These are phyloP conservation scores for Paedocypris micromegethes DNA, from an alignment of 2,797 vertebrate species.

Conservation along the genomic window DNA sequence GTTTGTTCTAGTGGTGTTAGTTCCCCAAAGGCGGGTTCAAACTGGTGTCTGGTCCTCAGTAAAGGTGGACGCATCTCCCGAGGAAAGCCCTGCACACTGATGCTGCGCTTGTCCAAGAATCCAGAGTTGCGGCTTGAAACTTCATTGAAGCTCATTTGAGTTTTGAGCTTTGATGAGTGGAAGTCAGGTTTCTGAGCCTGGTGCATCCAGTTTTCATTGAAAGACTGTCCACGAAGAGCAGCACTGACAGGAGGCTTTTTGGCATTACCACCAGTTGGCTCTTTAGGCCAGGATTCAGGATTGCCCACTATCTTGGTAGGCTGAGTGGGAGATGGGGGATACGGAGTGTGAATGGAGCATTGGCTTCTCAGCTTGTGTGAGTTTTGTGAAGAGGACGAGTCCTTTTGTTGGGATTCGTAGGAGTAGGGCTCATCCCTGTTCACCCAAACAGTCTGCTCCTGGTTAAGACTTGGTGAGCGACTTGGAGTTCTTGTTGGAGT, in stretches of 20 bases:
- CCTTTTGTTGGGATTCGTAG: constrained; percentile 75
- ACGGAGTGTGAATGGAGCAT: constrained; percentile 80
- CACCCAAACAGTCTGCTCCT: constrained; percentile 83
- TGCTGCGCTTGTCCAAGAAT: constrained; percentile 83
- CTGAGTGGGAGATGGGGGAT: constrained; percentile 64
- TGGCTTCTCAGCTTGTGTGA: constrained; percentile 83
- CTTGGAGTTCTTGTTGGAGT: constrained; percentile 75
- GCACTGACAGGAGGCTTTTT: constrained; percentile 84
- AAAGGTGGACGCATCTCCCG: constrained; percentile 79
- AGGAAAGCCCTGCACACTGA: constrained; percentile 87
- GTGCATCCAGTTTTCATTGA: constrained; percentile 88
- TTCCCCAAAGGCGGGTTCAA: constrained; percentile 89
- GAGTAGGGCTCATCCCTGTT: constrained; percentile 89
- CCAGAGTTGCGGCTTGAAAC: constrained; percentile 83
- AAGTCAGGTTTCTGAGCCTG: constrained; percentile 86
- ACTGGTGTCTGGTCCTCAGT: constrained; percentile 83
- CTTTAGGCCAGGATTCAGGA: constrained; percentile 84
- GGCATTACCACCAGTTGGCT: constrained; percentile 72
- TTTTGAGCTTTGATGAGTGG: constrained; percentile 84
- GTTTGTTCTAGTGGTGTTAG: constrained; percentile 91
- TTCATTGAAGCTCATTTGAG: constrained; percentile 96
- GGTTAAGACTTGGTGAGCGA: constrained; percentile 87
- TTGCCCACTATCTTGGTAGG: constrained; percentile 43
- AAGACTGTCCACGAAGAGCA: constrained; percentile 83
- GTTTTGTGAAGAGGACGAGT: constrained; percentile 65